phyloP scores from a whole-genome alignment of 2,113 vertebrate genomes.

The Synchiropus splendidus region DNA sequence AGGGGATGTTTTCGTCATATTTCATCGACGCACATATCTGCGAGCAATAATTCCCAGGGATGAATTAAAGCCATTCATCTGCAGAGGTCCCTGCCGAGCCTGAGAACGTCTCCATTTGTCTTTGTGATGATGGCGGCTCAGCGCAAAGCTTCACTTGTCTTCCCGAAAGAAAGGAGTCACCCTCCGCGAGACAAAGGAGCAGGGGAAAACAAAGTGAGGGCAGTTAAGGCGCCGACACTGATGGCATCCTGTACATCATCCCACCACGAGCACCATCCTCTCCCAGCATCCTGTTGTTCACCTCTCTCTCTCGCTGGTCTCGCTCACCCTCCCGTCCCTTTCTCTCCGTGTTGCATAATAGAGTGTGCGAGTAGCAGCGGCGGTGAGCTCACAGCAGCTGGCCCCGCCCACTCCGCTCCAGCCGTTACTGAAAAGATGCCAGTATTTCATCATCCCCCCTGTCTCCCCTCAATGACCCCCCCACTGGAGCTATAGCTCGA shows the following conservation, averaged over 20 bases:
- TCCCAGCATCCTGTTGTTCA: conserved; percentile 41
- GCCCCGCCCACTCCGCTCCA: conserved; percentile 40
- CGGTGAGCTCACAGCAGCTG: conserved; percentile 53
- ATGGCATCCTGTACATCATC: conserved; percentile 42
- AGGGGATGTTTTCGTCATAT: conserved; percentile 39
- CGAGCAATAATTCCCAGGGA: conserved; percentile 25
- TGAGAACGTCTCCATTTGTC: conserved; percentile 43
- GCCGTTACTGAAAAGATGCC: conserved; percentile 61
- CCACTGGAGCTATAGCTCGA: conserved; percentile 19
- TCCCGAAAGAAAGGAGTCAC: conserved; percentile 1
- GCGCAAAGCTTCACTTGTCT: conserved; percentile 18
- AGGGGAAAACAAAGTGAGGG: conserved; percentile 12
- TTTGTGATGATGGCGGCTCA: conserved; percentile 35
- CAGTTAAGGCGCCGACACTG: conserved; percentile 26
- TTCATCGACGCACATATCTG: conserved; percentile 40
- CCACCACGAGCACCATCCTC: conserved; percentile 30
- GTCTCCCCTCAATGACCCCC: conserved; percentile 43
- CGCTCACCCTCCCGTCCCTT: conserved; percentile 1
- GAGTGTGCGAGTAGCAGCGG: conserved; percentile 37
- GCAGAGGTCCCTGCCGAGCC: conserved; percentile 37
- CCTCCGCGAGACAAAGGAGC: conserved; percentile 32
- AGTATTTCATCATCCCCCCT: conserved; percentile 59
- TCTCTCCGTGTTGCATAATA: conserved; percentile 59
- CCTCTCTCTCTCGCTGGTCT: conserved; percentile 16
- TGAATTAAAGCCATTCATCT: conserved; percentile 57